Percentiles rank a stretch among this genome's conserved stretches.
These are phyloP conservation scores for Erinaceus europaeus DNA, from an alignment of 2,113 vertebrate genomes.

Conservation along the genomic window DNA sequence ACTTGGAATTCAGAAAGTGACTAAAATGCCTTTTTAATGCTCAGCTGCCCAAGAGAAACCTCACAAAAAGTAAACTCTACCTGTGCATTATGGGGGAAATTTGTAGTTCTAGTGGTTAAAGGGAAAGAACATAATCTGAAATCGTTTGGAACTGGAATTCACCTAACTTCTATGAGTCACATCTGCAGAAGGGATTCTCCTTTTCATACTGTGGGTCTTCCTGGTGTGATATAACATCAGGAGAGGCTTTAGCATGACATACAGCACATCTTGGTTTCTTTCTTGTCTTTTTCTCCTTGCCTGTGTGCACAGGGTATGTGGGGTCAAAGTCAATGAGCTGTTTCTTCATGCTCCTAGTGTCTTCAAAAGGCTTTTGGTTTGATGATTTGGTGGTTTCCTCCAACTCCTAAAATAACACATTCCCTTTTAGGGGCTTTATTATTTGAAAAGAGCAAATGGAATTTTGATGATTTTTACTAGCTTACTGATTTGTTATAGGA, in stretches of 20 bases:
- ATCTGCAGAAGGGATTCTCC: not conserved
- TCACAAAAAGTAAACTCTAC: not conserved
- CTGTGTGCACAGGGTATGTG: too few species aligned
- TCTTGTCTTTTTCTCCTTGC: not conserved
- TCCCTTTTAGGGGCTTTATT: not conserved
- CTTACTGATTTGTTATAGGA: not conserved
- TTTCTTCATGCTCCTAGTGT: not conserved
- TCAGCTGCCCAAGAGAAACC: not conserved
- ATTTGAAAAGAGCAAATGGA: constrained; percentile 7
- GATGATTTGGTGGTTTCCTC: not conserved
- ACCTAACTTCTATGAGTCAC: not conserved
- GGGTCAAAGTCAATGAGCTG: not conserved
- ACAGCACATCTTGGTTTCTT: not conserved
- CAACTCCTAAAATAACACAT: not conserved
- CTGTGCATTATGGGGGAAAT: not conserved
- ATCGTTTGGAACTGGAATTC: not conserved
- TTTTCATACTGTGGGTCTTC: not conserved
- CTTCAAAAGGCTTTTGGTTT: not conserved
- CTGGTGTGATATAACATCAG: not conserved
- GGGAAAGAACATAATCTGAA: not conserved
- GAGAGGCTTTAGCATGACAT: not conserved
- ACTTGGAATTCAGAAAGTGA: constrained; percentile 7
- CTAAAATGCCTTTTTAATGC: not conserved
- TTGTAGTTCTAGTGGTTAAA: not conserved
- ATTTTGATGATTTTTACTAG: constrained; percentile 6